These are phyloP conservation scores for Pipistrellus pygmaeus DNA, from an alignment of 2,797 vertebrate species.

Conservation along the genomic window DNA sequence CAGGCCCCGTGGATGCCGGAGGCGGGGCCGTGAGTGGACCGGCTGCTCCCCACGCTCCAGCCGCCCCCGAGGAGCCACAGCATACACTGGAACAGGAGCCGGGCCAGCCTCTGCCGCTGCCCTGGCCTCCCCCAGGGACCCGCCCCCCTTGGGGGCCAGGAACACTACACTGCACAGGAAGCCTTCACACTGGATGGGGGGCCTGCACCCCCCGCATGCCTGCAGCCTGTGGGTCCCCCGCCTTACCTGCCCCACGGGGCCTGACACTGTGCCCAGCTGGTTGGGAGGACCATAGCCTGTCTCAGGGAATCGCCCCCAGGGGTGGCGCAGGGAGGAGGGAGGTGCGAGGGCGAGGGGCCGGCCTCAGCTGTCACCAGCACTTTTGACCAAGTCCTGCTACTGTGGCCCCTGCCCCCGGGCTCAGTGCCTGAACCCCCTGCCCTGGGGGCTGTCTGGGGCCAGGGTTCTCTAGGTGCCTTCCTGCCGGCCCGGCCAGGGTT, in stretches of 20 bases:
- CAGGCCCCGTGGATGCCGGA: slow-evolving; percentile 77
- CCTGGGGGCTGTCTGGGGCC: background rate
- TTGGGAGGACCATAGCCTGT: slow-evolving; percentile 81
- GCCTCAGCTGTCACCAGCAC: slow-evolving; percentile 75
- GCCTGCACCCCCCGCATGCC: slow-evolving; percentile 21
- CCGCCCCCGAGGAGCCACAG: slow-evolving; percentile 32
- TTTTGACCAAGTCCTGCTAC: slow-evolving; percentile 71
- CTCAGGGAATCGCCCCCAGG: slow-evolving; percentile 78
- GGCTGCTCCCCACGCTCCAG: background rate
- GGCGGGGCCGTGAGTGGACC: slow-evolving; percentile 65
- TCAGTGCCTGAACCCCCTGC: slow-evolving; percentile 7
- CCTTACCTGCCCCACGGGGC: slow-evolving; percentile 71
- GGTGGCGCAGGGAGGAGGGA: slow-evolving; percentile 47
- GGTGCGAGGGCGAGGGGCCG: slow-evolving; percentile 35
- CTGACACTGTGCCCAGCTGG: slow-evolving; percentile 78
- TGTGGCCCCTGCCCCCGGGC: slow-evolving; percentile 56
- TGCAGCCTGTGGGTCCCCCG: slow-evolving; percentile 57
- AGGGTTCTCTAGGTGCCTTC: slow-evolving; percentile 50
- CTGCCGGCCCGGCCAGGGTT: slow-evolving; percentile 63
- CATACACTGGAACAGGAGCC: slow-evolving; percentile 76
- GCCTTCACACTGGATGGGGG: slow-evolving; percentile 79
- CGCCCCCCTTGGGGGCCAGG: slow-evolving; percentile 37
- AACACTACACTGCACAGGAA: slow-evolving; percentile 85
- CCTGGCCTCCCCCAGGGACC: slow-evolving; percentile 62
- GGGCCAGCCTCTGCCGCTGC: slow-evolving; percentile 9